These are phyloP conservation scores for Venustaconcha ellipsiformis DNA, from an alignment of 1,140 invertebrate species.

Conservation along the genomic window DNA sequence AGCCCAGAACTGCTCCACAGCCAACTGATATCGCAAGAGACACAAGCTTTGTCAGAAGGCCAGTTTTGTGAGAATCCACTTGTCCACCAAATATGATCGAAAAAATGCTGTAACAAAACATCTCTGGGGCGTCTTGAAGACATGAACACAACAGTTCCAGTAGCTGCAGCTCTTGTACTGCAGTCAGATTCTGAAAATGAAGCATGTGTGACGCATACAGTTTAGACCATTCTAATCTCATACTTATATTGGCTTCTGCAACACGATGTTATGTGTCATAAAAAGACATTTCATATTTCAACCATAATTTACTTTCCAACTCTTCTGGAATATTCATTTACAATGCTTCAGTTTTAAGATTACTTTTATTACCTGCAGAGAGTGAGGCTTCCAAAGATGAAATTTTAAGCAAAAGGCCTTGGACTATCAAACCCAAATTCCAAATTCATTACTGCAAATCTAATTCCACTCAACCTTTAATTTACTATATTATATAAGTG, in stretches of 20 bases:
- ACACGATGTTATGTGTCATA: no score
- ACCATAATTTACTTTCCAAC: no score
- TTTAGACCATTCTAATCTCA: neutral
- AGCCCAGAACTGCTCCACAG: constrained; percentile 55
- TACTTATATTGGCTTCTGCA: neutral
- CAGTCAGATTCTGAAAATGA: constrained; percentile 50
- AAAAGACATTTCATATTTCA: no score
- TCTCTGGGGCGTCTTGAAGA: constrained; percentile 49
- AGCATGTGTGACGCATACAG: neutral
- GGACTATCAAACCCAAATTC: no score
- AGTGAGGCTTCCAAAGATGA: no score
- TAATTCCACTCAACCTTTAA: no score
- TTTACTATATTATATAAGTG: no score
- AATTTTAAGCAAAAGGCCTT: no score
- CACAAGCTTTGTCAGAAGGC: constrained; percentile 57
- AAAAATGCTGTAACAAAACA: constrained; percentile 54
- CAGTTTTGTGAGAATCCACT: constrained; percentile 46
- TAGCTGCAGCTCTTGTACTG: constrained; percentile 59
- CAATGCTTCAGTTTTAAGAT: no score
- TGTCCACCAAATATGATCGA: constrained; percentile 58
- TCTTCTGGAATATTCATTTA: no score
- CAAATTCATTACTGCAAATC: no score
- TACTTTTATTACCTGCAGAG: no score
- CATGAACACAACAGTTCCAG: constrained; percentile 57
- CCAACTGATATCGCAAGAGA: constrained; percentile 60